Percentiles rank a stretch among this genome's conserved stretches.
Conservation (phyloP, 1,140 invertebrate genomes). For the Drosophila lini region DNA sequence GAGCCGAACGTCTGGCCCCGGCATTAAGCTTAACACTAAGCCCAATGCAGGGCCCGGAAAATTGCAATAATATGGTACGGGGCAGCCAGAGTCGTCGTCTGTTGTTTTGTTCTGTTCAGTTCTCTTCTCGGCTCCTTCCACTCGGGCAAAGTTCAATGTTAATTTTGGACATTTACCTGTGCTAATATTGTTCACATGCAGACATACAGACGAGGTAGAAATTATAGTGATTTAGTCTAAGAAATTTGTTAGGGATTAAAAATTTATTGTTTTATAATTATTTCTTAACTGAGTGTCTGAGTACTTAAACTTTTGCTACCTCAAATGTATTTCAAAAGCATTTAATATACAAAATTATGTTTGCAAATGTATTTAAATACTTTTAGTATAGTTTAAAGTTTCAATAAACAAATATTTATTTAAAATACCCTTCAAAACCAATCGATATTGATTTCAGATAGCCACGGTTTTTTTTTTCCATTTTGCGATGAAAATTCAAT, state of each 20-base stretch:
- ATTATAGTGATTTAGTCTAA: neutral
- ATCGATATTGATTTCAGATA: neutral
- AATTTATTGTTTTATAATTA: neutral
- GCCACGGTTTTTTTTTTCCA: neutral
- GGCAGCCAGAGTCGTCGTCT: slow-evolving; percentile 29
- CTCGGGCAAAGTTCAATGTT: slow-evolving; percentile 75
- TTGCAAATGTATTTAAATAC: too few relatives aligned
- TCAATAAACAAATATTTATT: neutral
- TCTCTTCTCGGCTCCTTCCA: slow-evolving; percentile 36
- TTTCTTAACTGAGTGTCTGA: neutral
- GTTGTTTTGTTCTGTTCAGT: slow-evolving; percentile 1
- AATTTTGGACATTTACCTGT: slow-evolving; percentile 80
- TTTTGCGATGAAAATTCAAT: neutral
- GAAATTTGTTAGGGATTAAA: neutral
- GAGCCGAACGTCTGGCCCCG: slow-evolving; percentile 51
- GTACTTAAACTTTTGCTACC: too few relatives aligned
- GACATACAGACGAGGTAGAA: slow-evolving; percentile 19
- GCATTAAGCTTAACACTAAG: slow-evolving; percentile 66
- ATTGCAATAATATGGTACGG: slow-evolving; percentile 77
- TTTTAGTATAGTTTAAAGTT: neutral
- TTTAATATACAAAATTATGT: too few relatives aligned
- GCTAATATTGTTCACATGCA: slow-evolving; percentile 70
- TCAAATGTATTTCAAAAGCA: too few relatives aligned
- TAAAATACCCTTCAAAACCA: neutral
- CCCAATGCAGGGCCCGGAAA: slow-evolving; percentile 66